A percentile compares a stretch with the other conserved stretches of the same genome.
phyloP scores from a whole-genome alignment of 2,113 vertebrate species.

The Pimephales promelas region DNA sequence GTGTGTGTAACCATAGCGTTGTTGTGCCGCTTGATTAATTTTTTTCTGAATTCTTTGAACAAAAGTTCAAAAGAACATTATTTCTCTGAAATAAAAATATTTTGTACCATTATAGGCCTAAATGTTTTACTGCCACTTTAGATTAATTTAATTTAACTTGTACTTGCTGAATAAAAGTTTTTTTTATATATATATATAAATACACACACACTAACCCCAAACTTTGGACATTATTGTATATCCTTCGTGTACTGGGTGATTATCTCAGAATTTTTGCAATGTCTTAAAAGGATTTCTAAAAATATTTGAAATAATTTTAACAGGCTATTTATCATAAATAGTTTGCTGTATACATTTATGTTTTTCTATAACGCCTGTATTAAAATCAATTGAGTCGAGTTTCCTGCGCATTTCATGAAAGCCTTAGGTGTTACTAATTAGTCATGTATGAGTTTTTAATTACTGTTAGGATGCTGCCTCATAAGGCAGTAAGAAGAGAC shows the following conservation, averaged over 20 bases:
- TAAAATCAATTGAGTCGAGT: neutral
- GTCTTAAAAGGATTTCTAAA: neutral
- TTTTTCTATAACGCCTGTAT: neutral
- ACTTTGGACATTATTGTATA: neutral
- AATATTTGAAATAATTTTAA: neutral
- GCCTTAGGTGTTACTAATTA: neutral
- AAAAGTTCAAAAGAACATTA: too few relatives aligned
- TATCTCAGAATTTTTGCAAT: neutral
- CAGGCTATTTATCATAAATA: neutral
- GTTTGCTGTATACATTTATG: neutral
- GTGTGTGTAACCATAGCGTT: too few relatives aligned
- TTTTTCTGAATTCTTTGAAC: too few relatives aligned
- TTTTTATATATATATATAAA: too few relatives aligned
- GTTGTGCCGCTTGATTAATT: too few relatives aligned
- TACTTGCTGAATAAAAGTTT: neutral
- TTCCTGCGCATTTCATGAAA: neutral
- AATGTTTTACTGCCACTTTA: neutral
- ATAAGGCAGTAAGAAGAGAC: neutral
- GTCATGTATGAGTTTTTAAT: neutral
- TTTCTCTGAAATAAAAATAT: too few relatives aligned
- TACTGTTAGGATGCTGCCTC: neutral
- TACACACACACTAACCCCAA: neutral
- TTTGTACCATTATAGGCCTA: too few relatives aligned
- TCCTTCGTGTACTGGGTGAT: too few relatives aligned
- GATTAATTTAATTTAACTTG: neutral